Percentiles rank a stretch among this genome's conserved stretches.
Conservation (phyloP, 2,888 invertebrate species). For the Nephrotoma guestfalica region DNA sequence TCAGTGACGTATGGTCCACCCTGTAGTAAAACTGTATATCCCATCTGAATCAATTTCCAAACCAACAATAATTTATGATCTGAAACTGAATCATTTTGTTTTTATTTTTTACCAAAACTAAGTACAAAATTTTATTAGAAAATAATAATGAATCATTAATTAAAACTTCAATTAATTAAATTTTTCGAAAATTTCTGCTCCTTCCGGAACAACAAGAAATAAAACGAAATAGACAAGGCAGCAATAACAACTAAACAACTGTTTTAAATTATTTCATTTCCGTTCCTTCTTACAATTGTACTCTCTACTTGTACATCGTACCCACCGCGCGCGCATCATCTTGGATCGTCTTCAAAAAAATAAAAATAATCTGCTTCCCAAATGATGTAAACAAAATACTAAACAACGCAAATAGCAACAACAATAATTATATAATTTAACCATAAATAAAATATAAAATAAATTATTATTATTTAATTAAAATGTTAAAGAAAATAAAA, state of each 20-base stretch:
- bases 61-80: not conserved
- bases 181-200: not conserved
- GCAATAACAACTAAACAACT: not conserved
- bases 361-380: not conserved
- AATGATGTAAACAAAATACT: not conserved
- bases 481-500: not conserved
- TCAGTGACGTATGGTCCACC: rapidly evolving
- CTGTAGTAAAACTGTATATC: no score
- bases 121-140: not conserved
- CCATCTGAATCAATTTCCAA: no score
- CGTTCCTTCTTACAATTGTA: not conserved
- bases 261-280: not conserved
- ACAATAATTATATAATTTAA: not conserved
- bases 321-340: not conserved
- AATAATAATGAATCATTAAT: not conserved
- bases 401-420: not conserved
- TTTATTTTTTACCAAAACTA: not conserved
- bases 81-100: not conserved
- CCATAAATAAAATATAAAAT: not conserved
- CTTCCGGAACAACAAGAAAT: not conserved
- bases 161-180: not conserved
- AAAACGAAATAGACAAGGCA: not conserved
- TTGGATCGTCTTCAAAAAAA: not conserved
- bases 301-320: not conserved
- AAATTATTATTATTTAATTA: not conserved